Evolutionary conservation across 2,113 vertebrate species (phyloP).

Genomic region (Callorhinus ursinus): DNA sequence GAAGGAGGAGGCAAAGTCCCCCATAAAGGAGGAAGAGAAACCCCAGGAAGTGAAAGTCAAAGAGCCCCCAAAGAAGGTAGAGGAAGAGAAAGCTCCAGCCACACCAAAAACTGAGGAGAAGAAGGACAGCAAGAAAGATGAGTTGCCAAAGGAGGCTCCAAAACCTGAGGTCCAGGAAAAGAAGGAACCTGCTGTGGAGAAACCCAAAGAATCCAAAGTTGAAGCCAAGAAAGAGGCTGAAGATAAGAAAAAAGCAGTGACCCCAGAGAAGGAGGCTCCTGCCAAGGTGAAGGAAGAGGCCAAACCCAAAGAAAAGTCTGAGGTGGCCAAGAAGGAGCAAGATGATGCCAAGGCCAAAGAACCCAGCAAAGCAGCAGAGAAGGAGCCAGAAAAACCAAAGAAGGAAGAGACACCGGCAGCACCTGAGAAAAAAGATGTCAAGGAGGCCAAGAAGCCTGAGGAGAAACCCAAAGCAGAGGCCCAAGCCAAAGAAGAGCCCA

Average conservation of each 20-base stretch:
- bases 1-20: slow-evolving; percentile 75
- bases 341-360: slow-evolving; percentile 78
- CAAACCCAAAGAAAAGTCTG: slow-evolving; percentile 80
- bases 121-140: slow-evolving; percentile 78
- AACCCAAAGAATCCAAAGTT: slow-evolving; percentile 78
- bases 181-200: slow-evolving; percentile 72
- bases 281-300: slow-evolving; percentile 71
- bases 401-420: slow-evolving; percentile 63
- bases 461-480: slow-evolving; percentile 82
- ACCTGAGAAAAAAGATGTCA: slow-evolving; percentile 72
- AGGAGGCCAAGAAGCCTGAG: slow-evolving; percentile 81
- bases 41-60: slow-evolving; percentile 72
- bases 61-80: slow-evolving; percentile 68
- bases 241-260: slow-evolving; percentile 77
- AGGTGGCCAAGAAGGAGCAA: slow-evolving; percentile 56
- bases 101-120: slow-evolving; percentile 73
- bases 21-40: slow-evolving; percentile 70
- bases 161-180: slow-evolving; percentile 71
- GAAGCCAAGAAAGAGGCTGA: slow-evolving; percentile 80
- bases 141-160: slow-evolving; percentile 72
- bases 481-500: slow-evolving; percentile 73
- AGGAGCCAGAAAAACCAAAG: slow-evolving; percentile 75
- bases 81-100: slow-evolving; percentile 77
- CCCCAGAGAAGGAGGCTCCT: slow-evolving; percentile 77
- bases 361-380: slow-evolving; percentile 69